Evolutionary conservation across 2,888 invertebrate species (phyloP), one percentile per base, ranked within the genome.

Genomic region (Disparrhopalites patrizii): DNA sequence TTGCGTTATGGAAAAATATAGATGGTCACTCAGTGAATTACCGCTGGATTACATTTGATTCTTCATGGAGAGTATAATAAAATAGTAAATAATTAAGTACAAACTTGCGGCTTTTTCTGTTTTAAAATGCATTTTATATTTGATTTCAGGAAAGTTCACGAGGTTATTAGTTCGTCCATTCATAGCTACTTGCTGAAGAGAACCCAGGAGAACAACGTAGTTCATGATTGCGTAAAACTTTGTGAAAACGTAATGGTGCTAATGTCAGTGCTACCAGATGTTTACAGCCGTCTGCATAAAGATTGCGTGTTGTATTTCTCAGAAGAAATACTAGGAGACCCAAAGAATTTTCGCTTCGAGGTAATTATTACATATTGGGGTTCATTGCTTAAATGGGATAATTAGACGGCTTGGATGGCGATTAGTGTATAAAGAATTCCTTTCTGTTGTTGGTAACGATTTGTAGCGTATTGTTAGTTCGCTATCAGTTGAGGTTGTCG

Each of bases 281-380:
- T 15, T 10, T 65, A 65, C 23, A 1, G 15, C 7, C 4, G 33
- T 23, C 30, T 65, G 23, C 56, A 65, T 57, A 10, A 23, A 3
- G 13, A 25, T 10, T 36, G 33, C 8, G 57, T 57, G n/a, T 47
- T 47, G 1, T 65, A 27, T 31, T 65, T 65, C 25, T 23, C 25
- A 3, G 8, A 31, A 4, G 13, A 65, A 13, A 15, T 57, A 7
- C n/a, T 65, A 8, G 36, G 25, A 25, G 51, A 65, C 3, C 43
- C 43, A 10, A 4, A n/a, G 13, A n/a, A 20, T 23, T 23, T 30
- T 23, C n/a, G 8, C 3, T 55, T 63, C 56, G 4, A 55, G 27
- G 63, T 57, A 50, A 57, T 40, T 8, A 18, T n/a, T 52, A 27
- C 10, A 10, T 15, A 23, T 25, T 25, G n/a, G n/a, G n/a, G n/a